These are phyloP conservation scores for Lasioglossum vierecki DNA, from an alignment of 2,888 invertebrate genomes.

Conservation along the genomic window DNA sequence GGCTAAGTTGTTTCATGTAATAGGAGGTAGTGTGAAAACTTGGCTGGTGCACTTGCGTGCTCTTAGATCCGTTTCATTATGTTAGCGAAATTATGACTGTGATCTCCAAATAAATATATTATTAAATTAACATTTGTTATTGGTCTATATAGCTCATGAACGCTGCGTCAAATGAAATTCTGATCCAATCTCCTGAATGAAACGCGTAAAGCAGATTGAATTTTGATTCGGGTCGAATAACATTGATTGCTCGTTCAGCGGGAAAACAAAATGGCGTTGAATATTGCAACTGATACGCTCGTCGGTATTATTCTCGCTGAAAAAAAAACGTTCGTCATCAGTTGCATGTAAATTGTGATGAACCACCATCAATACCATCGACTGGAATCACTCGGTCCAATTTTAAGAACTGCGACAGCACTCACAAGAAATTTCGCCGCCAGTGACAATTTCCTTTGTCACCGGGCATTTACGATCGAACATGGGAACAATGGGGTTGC, in stretches of 20 bases:
- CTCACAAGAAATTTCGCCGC: slow-evolving; percentile 20
- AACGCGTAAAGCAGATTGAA: slow-evolving; percentile 36
- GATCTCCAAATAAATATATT: not conserved
- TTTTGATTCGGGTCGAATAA: slow-evolving; percentile 18
- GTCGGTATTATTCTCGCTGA: slow-evolving; percentile 21
- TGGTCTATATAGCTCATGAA: not conserved
- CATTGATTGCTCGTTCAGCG: slow-evolving; percentile 10
- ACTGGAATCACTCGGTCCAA: not conserved
- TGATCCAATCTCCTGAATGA: slow-evolving; percentile 2
- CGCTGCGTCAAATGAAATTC: slow-evolving; percentile 27
- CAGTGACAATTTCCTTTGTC: slow-evolving; percentile 27
- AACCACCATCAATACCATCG: not conserved
- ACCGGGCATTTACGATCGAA: slow-evolving; percentile 23
- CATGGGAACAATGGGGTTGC: slow-evolving; percentile 25
- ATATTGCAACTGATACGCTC: not conserved
- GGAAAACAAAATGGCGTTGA: not conserved
- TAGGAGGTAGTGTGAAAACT: too few species aligned
- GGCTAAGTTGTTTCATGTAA: too few species aligned
- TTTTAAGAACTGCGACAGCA: slow-evolving; percentile 1
- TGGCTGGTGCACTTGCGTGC: too few species aligned
- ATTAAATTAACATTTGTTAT: not conserved
- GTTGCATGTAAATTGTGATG: slow-evolving; percentile 1
- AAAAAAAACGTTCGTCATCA: slow-evolving; percentile 8
- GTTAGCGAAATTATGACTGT: not conserved
- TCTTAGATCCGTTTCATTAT: not conserved